Base-by-base conservation (phyloP, 2,888 invertebrate species). In the Itoplectis maculator region DNA sequence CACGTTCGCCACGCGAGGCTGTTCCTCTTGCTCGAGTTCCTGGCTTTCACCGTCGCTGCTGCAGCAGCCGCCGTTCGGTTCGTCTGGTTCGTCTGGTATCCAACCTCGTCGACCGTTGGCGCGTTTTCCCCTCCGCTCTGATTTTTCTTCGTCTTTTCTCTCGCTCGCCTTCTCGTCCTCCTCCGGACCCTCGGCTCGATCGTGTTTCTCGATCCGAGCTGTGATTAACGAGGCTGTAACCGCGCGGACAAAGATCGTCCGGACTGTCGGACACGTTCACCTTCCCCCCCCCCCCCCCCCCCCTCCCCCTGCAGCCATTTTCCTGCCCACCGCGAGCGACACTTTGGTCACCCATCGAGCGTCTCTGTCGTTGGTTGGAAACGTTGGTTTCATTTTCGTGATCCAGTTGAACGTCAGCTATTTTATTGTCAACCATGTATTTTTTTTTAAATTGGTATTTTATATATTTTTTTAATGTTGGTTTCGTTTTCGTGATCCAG, bases 161-260 rank as follows among this genome's bases (percentile, higher is more conserved):
- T 9, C 66, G 13, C 47, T 75, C 45, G 65, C n/a, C 45, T 51
- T 59, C 51, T 45, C 86, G 85, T 79, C 81, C 85, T 83, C 77
- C 87, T 86, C 85, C 86, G 84, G 83, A 69, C 81, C 81, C 29
- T 29, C 79, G n/a, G n/a, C n/a, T n/a, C n/a, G n/a, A n/a, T 86
- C 85, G 81, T 86, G 85, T 86, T 86, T 81, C 80, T 82, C 72
- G 69, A 82, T 84, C 84, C 84, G 85, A 84, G 83, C 29, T 85
- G 83, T 84, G 77, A 81, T 83, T 85, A 81, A 81, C 84, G 81
- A 68, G 79, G 81, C 84, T 79, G 79, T 76, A 77, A 78, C 79
- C 42, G 66, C 42, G 66, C 70, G 75, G 82, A 79, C 61, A 66
- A 74, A 79, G 79, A 82, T 82, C 82, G 66, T 65, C 79, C 42